Evolutionary conservation across 2,888 invertebrate species (phyloP), one percentile per base, ranked within the genome.

Genomic region (Meloe dianella): DNA sequence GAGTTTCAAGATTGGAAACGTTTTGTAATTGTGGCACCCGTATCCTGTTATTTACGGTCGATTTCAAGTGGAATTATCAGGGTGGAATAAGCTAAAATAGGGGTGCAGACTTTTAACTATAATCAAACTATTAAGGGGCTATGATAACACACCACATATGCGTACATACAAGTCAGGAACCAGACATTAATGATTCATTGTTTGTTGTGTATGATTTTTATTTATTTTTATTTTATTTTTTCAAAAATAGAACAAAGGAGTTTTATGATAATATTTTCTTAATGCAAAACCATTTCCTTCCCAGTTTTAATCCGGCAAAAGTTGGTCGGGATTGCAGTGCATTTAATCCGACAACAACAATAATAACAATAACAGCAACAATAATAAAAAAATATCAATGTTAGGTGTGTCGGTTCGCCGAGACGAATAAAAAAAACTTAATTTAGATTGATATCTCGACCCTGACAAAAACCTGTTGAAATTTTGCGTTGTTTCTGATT

Each of bases 371-470:
- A 6, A 30, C 9, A 6, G 7, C 9, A 1, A 30, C 7, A 8
- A 9, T 9, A 30, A 9, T 30, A 30, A 30, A 8, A 30, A 6
- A 41, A 41, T 57, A 67, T 56, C 60, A 38, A 30, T 56, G 59
- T 38, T 64, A 64, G 67, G 67, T 61, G 67, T 64, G 67, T 54
- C 66, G 8, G 57, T 29, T 30, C 8, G 20, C 5, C 4, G 30
- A 47, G 47, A 47, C 9, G 20, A 8, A 57, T 30, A 17, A 12
- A 27, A 27, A 27, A 27, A 27, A 27, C 27, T 2, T 3, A 27
- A 62, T 66, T 63, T 38, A 66, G 66, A 30, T 64, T 56, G 60
- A 60, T 57, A 57, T 67, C 63, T 56, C 64, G 67, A 67, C 67
- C 67, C 64, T 67, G 67, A 67, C 67, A 61, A 67, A 64, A 63